phyloP scores from a whole-genome alignment of 2,797 vertebrate genomes.

The Menidia menidia region DNA sequence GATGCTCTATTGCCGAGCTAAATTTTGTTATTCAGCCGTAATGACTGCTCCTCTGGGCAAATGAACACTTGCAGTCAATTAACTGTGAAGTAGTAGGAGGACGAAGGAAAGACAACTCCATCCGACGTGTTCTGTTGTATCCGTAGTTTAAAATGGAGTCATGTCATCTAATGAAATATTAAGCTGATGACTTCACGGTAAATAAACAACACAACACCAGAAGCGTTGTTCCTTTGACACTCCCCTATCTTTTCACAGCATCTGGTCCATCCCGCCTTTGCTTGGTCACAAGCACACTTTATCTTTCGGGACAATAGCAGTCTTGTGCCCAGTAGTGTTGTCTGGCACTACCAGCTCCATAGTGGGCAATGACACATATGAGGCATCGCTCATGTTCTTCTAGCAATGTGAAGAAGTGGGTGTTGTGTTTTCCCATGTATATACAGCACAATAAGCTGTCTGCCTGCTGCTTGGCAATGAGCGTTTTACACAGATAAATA shows the following conservation, averaged over 20 bases:
- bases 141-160: conserved; percentile 37
- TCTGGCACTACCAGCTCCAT: conserved; percentile 84
- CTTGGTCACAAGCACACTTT: conserved; percentile 85
- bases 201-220: conserved; percentile 69
- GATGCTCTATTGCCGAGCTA: conserved; percentile 67
- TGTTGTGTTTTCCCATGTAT: conserved; percentile 34
- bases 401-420: conserved; percentile 34
- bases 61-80: conserved; percentile 83
- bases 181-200: conserved; percentile 49
- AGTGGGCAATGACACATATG: conserved; percentile 80
- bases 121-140: conserved; percentile 27
- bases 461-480: conserved; percentile 23
- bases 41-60: conserved; percentile 77
- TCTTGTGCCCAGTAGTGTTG: conserved; percentile 86
- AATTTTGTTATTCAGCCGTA: conserved; percentile 79
- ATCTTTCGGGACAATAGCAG: conserved; percentile 88
- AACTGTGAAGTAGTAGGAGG: conserved; percentile 60
- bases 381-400: conserved; percentile 56
- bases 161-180: conserved; percentile 45
- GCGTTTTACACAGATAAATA: conserved; percentile 24
- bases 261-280: conserved; percentile 74
- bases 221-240: conserved; percentile 80
- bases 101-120: conserved; percentile 49
- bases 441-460: conserved; percentile 18
- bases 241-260: conserved; percentile 80